Evolutionary conservation across 2,888 invertebrate species (phyloP).

Genomic region (Vanessa cardui): DNA sequence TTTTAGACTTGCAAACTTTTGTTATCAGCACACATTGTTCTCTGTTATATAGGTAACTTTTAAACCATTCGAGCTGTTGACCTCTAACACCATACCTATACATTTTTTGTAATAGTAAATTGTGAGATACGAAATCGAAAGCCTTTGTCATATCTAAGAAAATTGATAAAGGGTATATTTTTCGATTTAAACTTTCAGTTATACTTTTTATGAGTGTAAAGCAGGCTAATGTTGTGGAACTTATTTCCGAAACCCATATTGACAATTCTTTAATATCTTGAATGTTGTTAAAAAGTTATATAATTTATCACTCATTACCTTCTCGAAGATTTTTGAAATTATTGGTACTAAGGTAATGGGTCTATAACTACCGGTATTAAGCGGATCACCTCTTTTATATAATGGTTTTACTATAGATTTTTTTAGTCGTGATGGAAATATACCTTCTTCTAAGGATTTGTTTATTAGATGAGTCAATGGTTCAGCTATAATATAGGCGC

Average conservation of each 20-base stretch:
- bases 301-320: background rate
- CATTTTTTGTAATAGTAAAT: constrained; percentile 13
- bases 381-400: constrained; percentile 10
- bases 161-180: constrained; percentile 9
- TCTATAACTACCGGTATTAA: constrained; percentile 19
- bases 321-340: constrained; percentile 19
- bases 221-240: constrained; percentile 18
- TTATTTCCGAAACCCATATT: constrained; percentile 30
- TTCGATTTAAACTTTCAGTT: background rate
- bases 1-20: too few relatives aligned
- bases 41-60: too few relatives aligned
- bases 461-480: constrained; percentile 19
- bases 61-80: too few relatives aligned
- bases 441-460: constrained; percentile 12
- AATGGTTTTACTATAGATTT: constrained; percentile 21
- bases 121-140: constrained; percentile 32
- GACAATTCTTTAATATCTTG: constrained; percentile 7
- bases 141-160: constrained; percentile 33
- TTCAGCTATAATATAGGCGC: background rate
- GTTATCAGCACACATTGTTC: too few relatives aligned
- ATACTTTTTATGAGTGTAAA: constrained; percentile 20
- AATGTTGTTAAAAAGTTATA: background rate
- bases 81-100: too few relatives aligned
- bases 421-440: constrained; percentile 20
- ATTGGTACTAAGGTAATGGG: constrained; percentile 25